phyloP scores from a whole-genome alignment of 2,797 vertebrate genomes.

The Eospalax fontanierii region DNA sequence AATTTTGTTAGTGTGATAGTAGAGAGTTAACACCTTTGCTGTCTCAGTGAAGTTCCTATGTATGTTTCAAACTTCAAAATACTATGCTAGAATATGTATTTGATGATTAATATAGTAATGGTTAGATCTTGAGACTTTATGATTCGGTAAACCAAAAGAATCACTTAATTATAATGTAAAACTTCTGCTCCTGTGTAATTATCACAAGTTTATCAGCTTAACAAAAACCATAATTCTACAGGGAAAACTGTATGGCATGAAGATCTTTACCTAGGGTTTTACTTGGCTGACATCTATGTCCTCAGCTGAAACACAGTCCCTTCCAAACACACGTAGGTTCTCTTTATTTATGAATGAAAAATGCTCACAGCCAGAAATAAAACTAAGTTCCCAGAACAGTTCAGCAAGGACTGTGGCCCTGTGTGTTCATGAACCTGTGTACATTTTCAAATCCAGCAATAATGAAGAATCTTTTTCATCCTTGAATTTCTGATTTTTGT shows the following conservation, averaged over 20 bases:
- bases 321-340: background rate
- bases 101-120: background rate
- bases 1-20: background rate
- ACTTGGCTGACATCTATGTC: background rate
- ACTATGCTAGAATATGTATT: background rate
- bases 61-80: constrained; percentile 26
- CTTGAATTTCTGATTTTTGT: background rate
- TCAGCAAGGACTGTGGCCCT: background rate
- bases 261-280: background rate
- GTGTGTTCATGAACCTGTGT: background rate
- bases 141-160: background rate
- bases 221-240: background rate
- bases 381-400: background rate
- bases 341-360: background rate
- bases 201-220: background rate
- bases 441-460: background rate
- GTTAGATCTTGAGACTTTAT: background rate
- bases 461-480: background rate
- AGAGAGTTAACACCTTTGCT: background rate
- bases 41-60: background rate
- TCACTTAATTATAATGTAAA: background rate
- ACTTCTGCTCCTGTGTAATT: background rate
- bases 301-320: background rate
- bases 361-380: background rate
- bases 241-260: background rate